phyloP scores from a whole-genome alignment of 2,797 vertebrate genomes.

The Harpagifer antarcticus region DNA sequence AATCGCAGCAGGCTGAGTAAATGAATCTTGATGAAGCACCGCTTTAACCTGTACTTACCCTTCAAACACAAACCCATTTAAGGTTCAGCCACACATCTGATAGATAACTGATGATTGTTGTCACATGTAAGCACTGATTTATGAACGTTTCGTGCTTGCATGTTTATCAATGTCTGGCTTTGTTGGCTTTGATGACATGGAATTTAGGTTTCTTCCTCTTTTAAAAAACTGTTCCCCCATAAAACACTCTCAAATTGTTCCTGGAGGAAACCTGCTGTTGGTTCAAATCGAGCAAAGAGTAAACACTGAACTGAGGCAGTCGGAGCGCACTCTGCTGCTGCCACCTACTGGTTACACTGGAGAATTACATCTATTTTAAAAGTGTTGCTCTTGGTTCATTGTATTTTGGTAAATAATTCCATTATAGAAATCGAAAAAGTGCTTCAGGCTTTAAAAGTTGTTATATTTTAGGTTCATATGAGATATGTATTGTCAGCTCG shows the following conservation, averaged over 20 bases:
- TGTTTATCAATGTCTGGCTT: neutral
- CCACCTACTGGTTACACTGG: slow-evolving; percentile 73
- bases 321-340: slow-evolving; percentile 65
- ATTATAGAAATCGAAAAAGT: neutral
- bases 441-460: neutral
- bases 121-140: neutral
- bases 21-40: slow-evolving; percentile 1
- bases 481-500: neutral
- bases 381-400: neutral
- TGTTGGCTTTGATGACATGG: neutral
- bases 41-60: slow-evolving; percentile 1
- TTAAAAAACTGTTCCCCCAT: neutral
- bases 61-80: neutral
- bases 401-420: neutral
- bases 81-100: neutral
- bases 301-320: slow-evolving; percentile 6
- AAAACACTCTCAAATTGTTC: neutral
- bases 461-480: neutral
- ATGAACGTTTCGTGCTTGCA: neutral
- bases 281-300: slow-evolving; percentile 14
- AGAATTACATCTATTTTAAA: slow-evolving; percentile 22
- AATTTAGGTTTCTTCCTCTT: neutral
- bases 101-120: neutral
- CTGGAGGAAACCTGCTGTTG: neutral
- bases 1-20: neutral